phyloP scores from a whole-genome alignment of 2,888 invertebrate genomes.

The Ptilodon capucinus region DNA sequence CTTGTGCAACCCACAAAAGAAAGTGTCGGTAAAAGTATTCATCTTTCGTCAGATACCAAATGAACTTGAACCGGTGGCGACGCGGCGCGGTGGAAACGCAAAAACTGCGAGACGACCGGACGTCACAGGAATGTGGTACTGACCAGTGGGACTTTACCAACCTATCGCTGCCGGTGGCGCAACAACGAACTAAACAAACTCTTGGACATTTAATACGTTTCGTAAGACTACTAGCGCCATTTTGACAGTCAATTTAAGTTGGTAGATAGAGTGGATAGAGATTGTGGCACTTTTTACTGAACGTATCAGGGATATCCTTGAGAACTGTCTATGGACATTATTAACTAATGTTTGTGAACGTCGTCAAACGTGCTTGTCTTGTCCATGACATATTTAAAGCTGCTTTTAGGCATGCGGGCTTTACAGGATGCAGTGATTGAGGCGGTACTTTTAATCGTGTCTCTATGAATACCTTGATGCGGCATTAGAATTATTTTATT shows the following conservation, averaged over 20 bases:
- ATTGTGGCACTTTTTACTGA: conserved; percentile 16
- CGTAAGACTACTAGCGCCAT: conserved; percentile 13
- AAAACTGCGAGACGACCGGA: conserved; percentile 65
- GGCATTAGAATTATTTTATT: no score
- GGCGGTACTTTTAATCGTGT: no score
- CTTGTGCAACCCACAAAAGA: conserved; percentile 8
- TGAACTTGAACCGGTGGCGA: conserved; percentile 42
- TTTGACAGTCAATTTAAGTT: conserved; percentile 7
- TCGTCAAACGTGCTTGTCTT: not conserved
- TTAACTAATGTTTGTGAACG: conserved; percentile 9
- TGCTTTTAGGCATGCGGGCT: no score
- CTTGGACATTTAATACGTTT: not conserved
- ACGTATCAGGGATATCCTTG: conserved; percentile 24
- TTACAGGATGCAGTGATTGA: not conserved
- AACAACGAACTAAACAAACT: conserved; percentile 13
- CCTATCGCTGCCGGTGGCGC: conserved; percentile 2
- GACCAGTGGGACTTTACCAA: conserved; percentile 13
- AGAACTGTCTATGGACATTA: conserved; percentile 20
- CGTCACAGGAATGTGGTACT: conserved; percentile 50
- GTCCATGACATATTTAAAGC: no score
- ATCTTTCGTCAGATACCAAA: conserved; percentile 32
- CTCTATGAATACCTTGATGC: no score
- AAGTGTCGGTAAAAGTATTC: conserved; percentile 57
- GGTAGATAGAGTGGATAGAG: conserved; percentile 17
- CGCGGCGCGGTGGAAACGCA: conserved; percentile 49